Evolutionary conservation across 1,140 invertebrate species (phyloP).

Genomic region (Matsumurasca onukii): DNA sequence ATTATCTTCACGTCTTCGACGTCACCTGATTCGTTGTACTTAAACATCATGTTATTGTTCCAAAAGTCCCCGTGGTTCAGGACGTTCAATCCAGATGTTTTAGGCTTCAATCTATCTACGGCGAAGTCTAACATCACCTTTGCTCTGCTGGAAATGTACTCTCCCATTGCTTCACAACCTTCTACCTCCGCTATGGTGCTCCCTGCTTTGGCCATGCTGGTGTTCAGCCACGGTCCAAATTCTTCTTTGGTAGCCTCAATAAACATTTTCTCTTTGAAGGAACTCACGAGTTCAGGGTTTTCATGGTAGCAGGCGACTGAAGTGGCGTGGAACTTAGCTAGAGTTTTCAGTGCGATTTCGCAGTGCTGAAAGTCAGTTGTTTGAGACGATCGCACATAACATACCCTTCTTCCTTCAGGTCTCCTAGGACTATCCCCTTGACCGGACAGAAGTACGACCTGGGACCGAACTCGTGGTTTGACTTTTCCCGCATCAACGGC

Average conservation of each 20-base stretch:
- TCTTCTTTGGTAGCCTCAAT: background rate
- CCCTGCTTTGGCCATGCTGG: background rate
- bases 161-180: background rate
- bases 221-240: background rate
- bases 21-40: background rate
- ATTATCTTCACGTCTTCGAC: background rate
- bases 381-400: constrained; percentile 1
- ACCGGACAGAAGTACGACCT: background rate
- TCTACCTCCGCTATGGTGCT: background rate
- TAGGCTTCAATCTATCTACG: background rate
- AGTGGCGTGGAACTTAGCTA: constrained; percentile 11
- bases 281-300: background rate
- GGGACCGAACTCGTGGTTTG: constrained; percentile 3
- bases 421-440: background rate
- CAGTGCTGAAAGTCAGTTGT: constrained; percentile 4
- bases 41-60: background rate
- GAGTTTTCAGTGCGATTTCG: background rate
- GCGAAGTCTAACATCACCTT: background rate
- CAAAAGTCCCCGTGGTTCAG: background rate
- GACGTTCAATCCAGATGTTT: background rate
- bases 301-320: constrained; percentile 3
- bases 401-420: background rate
- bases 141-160: background rate
- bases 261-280: background rate
- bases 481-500: background rate